Base-by-base conservation (phyloP, 1,140 invertebrate species). In the Papilio glaucus region DNA sequence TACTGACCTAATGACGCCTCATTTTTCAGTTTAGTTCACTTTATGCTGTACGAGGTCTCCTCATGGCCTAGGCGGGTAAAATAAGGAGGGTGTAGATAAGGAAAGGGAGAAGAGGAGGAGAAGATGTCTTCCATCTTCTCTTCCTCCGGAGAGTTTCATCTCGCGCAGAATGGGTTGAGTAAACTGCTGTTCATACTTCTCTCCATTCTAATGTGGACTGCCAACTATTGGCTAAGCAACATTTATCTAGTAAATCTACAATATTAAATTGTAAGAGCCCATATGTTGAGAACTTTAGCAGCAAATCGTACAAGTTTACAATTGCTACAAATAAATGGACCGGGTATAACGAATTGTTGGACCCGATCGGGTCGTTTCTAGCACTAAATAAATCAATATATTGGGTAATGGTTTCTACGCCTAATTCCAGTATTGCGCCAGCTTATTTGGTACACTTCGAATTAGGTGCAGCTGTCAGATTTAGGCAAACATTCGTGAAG, bases 391-490 rank as follows among this genome's bases (percentile, higher is more conserved):
- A 68, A 68, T 69, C 67, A 53, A 69, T 69, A 69, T 69, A 69
- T 69, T 26, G 67, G 45, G 42, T 69, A 69, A 69, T 69, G 42
- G 67, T 69, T 62, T 60, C 41, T 61, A 72, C 72, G 53, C 24
- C 45, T 41, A 65, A 75, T 71, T 71, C 45, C 24, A 70, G 53
- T 53, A 72, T 41, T 63, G 49, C 18, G 53, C 72, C 69, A 72
- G 61, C 73, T 73, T 79, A 84, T 79, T 80, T 79, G 80, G 78
- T 81, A 77, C 77, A 74, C 83, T 85, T 74, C 76, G 83, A 84
- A 88, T 88, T 88, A 88, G 78, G 78, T 83, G 79, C 86, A 88
- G 84, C 87, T 88, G 85, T 88, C 88, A 91, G 86, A 85, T 88
- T 85, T 86, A 82, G 85, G 85, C 82, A 89, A 90, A 89, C 84